These are phyloP conservation scores for Saimiri boliviensis DNA, from an alignment of 2,113 vertebrate species.

Conservation along the genomic window DNA sequence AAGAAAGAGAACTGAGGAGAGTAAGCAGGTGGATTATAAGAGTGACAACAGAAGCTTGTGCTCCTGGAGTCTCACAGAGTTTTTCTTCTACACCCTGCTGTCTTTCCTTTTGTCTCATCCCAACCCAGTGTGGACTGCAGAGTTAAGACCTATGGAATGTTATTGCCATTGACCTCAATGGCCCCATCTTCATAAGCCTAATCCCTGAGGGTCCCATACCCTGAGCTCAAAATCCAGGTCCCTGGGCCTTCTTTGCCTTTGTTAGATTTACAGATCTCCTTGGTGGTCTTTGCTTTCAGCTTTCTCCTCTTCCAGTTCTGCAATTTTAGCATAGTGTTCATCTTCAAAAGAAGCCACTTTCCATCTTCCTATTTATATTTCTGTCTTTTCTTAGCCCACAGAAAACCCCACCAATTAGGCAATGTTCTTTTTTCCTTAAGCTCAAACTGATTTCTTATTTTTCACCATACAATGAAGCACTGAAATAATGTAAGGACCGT, in stretches of 20 bases:
- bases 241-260: neutral
- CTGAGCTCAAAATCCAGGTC: neutral
- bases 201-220: neutral
- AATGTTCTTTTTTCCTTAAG: conserved; percentile 47
- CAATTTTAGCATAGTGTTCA: conserved; percentile 1
- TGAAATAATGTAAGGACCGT: neutral
- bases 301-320: neutral
- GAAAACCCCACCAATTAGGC: conserved; percentile 65
- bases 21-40: neutral
- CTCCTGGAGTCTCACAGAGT: no score
- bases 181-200: neutral
- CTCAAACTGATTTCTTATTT: conserved; percentile 68
- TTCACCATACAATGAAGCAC: neutral
- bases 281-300: neutral
- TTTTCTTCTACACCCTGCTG: neutral
- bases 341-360: conserved; percentile 42
- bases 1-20: neutral
- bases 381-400: conserved; percentile 59
- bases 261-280: neutral
- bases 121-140: neutral
- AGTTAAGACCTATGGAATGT: neutral
- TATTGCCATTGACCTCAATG: neutral
- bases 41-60: neutral
- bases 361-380: conserved; percentile 59
- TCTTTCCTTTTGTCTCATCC: neutral